Conservation (phyloP, 1,140 invertebrate genomes). For the Drosophila nannoptera region DNA sequence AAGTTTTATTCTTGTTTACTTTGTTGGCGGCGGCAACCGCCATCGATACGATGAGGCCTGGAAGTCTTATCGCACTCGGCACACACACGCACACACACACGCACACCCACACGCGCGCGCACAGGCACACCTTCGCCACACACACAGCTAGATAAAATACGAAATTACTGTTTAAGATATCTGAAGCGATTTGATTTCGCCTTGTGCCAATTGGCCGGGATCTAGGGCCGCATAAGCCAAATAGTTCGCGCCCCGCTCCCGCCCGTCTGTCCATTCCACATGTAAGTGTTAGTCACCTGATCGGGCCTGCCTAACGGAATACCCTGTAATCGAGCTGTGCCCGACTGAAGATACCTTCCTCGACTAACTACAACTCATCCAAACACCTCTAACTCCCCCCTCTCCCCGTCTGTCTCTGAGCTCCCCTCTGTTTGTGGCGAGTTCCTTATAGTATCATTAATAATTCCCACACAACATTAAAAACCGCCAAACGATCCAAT, state of each 20-base stretch:
- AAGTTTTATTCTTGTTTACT: slow-evolving; percentile 45
- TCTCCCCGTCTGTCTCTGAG: not conserved
- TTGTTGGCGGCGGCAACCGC: slow-evolving; percentile 41
- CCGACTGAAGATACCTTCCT: no score
- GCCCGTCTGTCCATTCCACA: not conserved
- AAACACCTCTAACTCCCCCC: not conserved
- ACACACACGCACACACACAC: slow-evolving; percentile 12
- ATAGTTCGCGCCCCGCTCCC: not conserved
- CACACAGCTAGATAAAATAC: slow-evolving; percentile 7
- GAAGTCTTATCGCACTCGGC: slow-evolving; percentile 31
- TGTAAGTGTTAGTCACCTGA: not conserved
- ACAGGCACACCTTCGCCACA: slow-evolving; percentile 2
- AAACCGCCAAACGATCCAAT: not conserved
- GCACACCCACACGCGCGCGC: slow-evolving; percentile 11
- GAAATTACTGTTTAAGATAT: no score
- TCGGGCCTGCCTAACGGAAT: not conserved
- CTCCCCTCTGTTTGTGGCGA: not conserved
- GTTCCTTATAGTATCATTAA: not conserved
- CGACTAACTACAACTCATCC: no score
- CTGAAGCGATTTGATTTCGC: slow-evolving; percentile 10
- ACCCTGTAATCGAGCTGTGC: no score
- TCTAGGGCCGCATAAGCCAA: slow-evolving; percentile 18
- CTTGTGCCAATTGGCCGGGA: slow-evolving; percentile 16
- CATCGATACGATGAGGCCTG: slow-evolving; percentile 31
- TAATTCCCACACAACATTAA: slow-evolving; percentile 1